Base-by-base conservation (phyloP, 2,888 invertebrate genomes). In the Andrena marginata region DNA sequence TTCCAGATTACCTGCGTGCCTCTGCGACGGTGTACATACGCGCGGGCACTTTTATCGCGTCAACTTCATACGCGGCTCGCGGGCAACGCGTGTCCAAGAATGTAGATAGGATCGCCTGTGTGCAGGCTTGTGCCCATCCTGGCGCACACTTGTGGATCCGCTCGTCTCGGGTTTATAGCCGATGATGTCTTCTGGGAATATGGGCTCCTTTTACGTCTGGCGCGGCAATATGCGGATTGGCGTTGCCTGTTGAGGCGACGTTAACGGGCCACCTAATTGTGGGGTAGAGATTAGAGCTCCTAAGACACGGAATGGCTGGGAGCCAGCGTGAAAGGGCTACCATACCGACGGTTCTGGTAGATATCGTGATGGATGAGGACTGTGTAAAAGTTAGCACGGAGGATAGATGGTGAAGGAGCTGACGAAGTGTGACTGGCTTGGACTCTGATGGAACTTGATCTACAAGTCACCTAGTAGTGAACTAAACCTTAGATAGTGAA, bases 1-100 rank as follows among this genome's bases (percentile, higher is more conserved):
- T 86, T 87, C 80, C 83, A 83, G 85, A 85, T 85, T 85, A 80
- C 75, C 71, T 49, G 62, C 71, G 86, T 62, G n/a, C 69, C 62
- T 6, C 73, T 54, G 65, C n/a, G 69, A 51, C n/a, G 54, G 59
- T 63, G 60, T 67, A 26, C 60, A 71, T 62, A 54, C 51, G 63
- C 73, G 74, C 33, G 31, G 64, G n/a, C 56, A 77, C 49, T 75
- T 85, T 68, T 82, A 77, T 56, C 71, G 71, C 49, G 71, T 65
- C 68, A 60, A 69, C 60, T 65, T 62, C 60, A 42, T 69, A 67
- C 70, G 72, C 59, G 60, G 10, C 29, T 49, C n/a, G 49, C 63
- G 67, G 33, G 33, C 20, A 70, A 63, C 56, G 64, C 60, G 70
- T 72, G 65, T 73, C 70, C 63, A 54, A 35, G 33, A 64, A 54